A percentile compares a stretch with the other conserved stretches of the same genome.
These are phyloP conservation scores for Proteles cristata DNA, from an alignment of 2,113 vertebrate genomes.

Conservation along the genomic window DNA sequence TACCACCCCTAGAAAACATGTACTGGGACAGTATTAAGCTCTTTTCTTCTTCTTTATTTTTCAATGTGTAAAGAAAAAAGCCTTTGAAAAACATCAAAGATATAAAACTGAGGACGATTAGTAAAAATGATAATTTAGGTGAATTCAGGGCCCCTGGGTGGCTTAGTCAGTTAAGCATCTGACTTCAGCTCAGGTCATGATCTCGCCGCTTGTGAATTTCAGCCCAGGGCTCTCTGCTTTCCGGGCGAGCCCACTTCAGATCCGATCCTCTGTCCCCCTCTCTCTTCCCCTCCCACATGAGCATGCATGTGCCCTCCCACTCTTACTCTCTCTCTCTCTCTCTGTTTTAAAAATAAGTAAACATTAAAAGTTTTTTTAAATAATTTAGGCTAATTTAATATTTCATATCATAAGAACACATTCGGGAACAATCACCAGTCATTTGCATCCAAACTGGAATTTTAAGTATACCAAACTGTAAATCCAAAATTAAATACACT, in stretches of 20 bases:
- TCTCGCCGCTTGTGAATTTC: too few relatives aligned
- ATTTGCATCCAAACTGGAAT: constrained; percentile 4
- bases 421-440: neutral
- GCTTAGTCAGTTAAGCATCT: too few relatives aligned
- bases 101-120: neutral
- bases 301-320: too few relatives aligned
- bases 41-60: neutral
- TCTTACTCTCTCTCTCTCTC: too few relatives aligned
- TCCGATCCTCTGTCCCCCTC: too few relatives aligned
- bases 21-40: neutral
- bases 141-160: too few relatives aligned
- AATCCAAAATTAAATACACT: neutral
- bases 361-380: too few relatives aligned
- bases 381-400: constrained; percentile 1
- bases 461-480: neutral
- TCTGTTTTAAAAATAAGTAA: too few relatives aligned
- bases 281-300: too few relatives aligned
- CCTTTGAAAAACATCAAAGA: neutral
- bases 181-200: too few relatives aligned
- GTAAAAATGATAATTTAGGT: constrained; percentile 24
- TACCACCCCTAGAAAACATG: neutral
- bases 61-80: neutral
- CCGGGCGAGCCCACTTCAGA: too few relatives aligned
- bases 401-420: constrained; percentile 37
- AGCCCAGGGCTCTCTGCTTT: too few relatives aligned